Base-by-base conservation (phyloP, 1,140 invertebrate genomes). In the Scylla paramamosain region DNA sequence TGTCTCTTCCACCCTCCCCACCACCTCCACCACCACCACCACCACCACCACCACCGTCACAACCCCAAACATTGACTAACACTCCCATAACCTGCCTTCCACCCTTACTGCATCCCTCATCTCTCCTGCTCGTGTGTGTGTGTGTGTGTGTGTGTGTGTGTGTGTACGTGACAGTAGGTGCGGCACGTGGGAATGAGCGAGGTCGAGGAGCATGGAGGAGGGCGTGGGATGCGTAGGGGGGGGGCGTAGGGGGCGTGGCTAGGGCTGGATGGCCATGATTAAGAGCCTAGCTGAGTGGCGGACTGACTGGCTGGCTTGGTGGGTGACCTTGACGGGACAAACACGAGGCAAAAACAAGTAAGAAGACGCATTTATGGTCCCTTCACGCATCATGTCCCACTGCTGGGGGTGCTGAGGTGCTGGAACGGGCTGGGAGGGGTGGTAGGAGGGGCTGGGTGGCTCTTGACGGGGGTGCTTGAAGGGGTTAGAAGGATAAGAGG, bases 101-200 rank as follows among this genome's bases (percentile, higher is more conserved):
- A 14, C 32, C 28, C 25, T n/a, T 16, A 8, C 31, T 16, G 0
- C 31, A 84, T 25, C 31, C 31, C 10, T 25, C 31, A 84, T 31
- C 29, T 28, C 82, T 84, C 12, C 12, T 77, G n/a, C 67, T n/a
- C n/a, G n/a, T 48, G 46, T 48, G 46, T 48, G 46, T 84, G 59
- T n/a, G 67, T n/a, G 67, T n/a, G 67, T 77, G 67, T 77, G 67
- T 77, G 67, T 77, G 25, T n/a, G 67, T 77, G 67, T 77, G 67
- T 77, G 67, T 77, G 67, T 77, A 20, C 20, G 25, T 77, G 59
- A 10, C 7, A 10, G 67, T n/a, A n/a, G 2, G 67, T 77, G 67
- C n/a, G 25, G n/a, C 67, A 77, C 20, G 16, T 59, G 52, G 52
- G 52, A 59, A 12, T 14, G 52, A 59, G 52, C 16, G 52, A 59